These are phyloP conservation scores for Tachypleus tridentatus DNA, from an alignment of 1,140 invertebrate genomes.

Conservation along the genomic window DNA sequence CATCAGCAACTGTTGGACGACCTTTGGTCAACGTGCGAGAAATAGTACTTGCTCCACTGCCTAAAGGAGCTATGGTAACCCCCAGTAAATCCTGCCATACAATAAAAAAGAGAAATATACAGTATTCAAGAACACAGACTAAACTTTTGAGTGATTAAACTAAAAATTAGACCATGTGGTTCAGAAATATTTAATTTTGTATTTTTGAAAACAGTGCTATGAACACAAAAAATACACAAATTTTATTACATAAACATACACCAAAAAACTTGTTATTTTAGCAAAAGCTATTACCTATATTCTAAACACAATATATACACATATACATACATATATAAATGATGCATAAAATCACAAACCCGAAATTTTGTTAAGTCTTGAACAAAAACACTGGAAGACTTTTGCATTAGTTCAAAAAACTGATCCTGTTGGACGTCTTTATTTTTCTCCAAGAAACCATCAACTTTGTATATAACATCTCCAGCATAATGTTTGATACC, in stretches of 20 bases:
- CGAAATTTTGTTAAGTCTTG: conserved; percentile 75
- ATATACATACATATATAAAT: neutral
- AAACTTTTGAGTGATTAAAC: neutral
- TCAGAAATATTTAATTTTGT: conserved; percentile 3
- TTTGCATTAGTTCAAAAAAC: conserved; percentile 81
- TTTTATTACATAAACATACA: neutral
- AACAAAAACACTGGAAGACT: conserved; percentile 74
- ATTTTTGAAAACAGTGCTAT: neutral
- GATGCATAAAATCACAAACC: conserved; percentile 29
- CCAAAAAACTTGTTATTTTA: conserved; percentile 1
- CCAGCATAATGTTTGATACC: conserved; percentile 91
- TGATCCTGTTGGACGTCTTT: conserved; percentile 88
- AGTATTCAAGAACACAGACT: conserved; percentile 1
- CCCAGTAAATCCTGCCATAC: conserved; percentile 21
- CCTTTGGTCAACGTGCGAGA: conserved; percentile 61
- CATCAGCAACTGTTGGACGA: conserved; percentile 84
- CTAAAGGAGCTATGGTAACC: conserved; percentile 19
- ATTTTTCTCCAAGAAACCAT: conserved; percentile 97
- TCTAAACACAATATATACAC: neutral
- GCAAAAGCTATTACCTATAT: neutral
- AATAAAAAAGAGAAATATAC: neutral
- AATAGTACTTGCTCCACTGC: conserved; percentile 42
- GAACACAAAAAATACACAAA: neutral
- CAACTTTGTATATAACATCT: conserved; percentile 75
- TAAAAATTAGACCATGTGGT: neutral